Evolutionary conservation across 2,888 invertebrate genomes (phyloP).

Genomic region (Strigamia transsilvanica): DNA sequence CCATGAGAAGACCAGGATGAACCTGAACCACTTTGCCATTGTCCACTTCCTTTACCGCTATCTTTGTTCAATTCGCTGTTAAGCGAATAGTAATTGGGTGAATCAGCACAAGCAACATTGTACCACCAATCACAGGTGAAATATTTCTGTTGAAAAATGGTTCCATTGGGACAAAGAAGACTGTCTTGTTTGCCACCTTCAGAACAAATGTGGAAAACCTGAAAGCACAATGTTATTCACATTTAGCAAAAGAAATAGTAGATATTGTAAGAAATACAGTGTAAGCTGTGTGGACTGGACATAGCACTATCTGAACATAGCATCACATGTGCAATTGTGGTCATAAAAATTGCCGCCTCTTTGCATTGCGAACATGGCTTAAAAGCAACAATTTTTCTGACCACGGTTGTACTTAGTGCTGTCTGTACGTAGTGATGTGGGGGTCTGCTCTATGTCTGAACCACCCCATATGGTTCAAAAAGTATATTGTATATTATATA

Average conservation of each 20-base stretch:
- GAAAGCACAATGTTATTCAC: background rate
- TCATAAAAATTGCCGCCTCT: too few relatives aligned
- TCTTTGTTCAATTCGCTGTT: constrained; percentile 43
- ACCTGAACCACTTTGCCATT: constrained; percentile 4
- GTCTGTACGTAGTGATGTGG: too few relatives aligned
- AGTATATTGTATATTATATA: too few relatives aligned
- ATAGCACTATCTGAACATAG: too few relatives aligned
- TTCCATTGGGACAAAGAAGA: constrained; percentile 49
- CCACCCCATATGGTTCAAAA: too few relatives aligned
- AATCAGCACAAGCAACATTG: constrained; percentile 49
- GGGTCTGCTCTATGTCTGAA: too few relatives aligned
- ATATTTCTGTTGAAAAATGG: constrained; percentile 51
- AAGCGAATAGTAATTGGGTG: constrained; percentile 29
- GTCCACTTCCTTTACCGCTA: background rate
- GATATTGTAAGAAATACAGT: background rate
- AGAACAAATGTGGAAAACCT: constrained; percentile 53
- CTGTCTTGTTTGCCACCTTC: constrained; percentile 50
- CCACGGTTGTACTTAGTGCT: too few relatives aligned
- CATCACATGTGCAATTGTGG: too few relatives aligned
- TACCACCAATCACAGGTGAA: constrained; percentile 53
- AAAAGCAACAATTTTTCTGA: too few relatives aligned
- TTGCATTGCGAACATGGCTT: too few relatives aligned
- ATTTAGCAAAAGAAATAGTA: background rate
- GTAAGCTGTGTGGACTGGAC: too few relatives aligned
- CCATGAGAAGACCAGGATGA: constrained; percentile 26